Evolutionary conservation across 2,113 vertebrate genomes (phyloP), one percentile per base, ranked within the genome.

Genomic region (Takifugu bimaculatus): DNA sequence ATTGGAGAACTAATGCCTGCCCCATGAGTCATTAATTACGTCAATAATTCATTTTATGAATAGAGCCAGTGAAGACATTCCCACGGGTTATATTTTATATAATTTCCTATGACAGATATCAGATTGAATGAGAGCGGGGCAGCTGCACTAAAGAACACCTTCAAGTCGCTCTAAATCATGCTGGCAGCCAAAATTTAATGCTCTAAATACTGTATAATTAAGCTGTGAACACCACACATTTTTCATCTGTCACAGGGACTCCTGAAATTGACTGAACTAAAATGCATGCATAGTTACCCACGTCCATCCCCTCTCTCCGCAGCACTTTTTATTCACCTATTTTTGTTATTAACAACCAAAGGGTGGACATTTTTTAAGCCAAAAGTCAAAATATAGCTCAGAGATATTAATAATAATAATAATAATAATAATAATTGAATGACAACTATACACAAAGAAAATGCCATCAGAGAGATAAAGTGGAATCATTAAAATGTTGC

Each of bases 151-250:
- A 64, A 53, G 65, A 74, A 64, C 47, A 67, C 63, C 65, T 70
- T 58, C 65, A 48, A 61, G 28, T 70, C 60, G 54, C 50, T 54
- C 4, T 67, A 69, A 63, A 53, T 69, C 49, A 51, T 2, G 47
- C 48, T 68, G 53, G 57, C 76, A 80, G 74, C 54, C 60, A 54
- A 14, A 65, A 54, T 55, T 47, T 54, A 57, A 70, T 35, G 60
- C 65, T 72, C 57, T 72, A 54, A 75, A 57, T 69, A 60, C n/a
- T 49, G n/a, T 79, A 79, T 84, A 85, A 85, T 78, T 78, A 77
- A 77, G 71, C 69, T 47, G 64, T 51, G 54, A 65, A 65, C 55
- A 68, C 77, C 70, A 54, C 66, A 67, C 63, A 81, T 73, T 72
- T 72, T 77, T 84, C 66, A 80, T 78, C 63, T 68, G 74, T 87